Base-by-base conservation (phyloP, 1,140 invertebrate genomes). In the Anastrepha obliqua region DNA sequence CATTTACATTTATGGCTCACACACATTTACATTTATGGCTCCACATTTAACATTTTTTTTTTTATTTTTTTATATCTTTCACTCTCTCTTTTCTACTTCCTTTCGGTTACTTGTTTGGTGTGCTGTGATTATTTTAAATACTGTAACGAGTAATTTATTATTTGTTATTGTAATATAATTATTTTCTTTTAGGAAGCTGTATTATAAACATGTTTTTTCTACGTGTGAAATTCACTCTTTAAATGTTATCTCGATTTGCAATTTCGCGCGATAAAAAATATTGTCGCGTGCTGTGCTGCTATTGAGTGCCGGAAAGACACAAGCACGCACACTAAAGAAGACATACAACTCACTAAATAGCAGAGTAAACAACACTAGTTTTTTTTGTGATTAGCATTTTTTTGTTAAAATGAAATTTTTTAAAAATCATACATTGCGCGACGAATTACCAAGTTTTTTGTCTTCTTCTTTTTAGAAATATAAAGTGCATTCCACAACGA, bases 121-220 rank as follows among this genome's bases (percentile, higher is more conserved):
- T 74, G 42, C 44, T 74, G 67, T 74, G 39, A 44, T 47, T 44
- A 17, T 17, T 15, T 47, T 74, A 44, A 47, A 3, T 74, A 42
- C 42, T 74, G 67, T 47, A 74, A 74, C 42, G 67, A 74, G 15
- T 74, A 47, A 74, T 74, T n/a, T 7, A 4, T 13, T 74, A 74
- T 74, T 13, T n/a, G 4, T 47, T 74, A 7, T n/a, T 74, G 13
- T 74, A 74, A 74, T 74, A 7, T n/a, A n/a, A 29, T 29, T 67
- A 42, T 13, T 39, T n/a, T 67, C 8, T 2, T 6, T 11, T 5
- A 74, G 67, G 67, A 74, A 74, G 67, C 15, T 74, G 67, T 74
- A 74, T 44, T 74, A 47, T 39, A 42, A 29, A 74, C 39, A 47
- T 17, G 4, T 62, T 74, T 1, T 47, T 4, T 15, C 42, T 74